These are phyloP conservation scores for Myripristis murdjan DNA, from an alignment of 2,797 vertebrate genomes.

Conservation along the genomic window DNA sequence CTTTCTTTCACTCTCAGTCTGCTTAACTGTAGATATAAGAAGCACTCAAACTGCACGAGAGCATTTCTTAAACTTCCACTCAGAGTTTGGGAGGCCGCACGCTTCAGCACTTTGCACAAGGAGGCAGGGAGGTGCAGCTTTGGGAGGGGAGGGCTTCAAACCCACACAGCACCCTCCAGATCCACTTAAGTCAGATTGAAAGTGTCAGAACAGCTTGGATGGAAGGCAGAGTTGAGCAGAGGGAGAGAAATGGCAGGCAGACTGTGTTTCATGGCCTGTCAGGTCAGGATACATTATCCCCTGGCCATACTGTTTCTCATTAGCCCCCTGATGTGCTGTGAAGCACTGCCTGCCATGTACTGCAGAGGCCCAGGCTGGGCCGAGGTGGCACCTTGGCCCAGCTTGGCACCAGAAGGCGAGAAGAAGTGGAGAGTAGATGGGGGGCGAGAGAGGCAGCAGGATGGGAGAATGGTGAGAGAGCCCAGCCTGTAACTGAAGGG, in stretches of 20 bases:
- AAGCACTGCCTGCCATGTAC: slow-evolving; percentile 42
- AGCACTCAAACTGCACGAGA: slow-evolving; percentile 21
- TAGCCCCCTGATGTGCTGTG: slow-evolving; percentile 78
- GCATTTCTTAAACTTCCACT: slow-evolving; percentile 18
- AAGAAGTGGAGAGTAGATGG: slow-evolving; percentile 43
- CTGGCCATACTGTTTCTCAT: slow-evolving; percentile 77
- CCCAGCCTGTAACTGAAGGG: neutral
- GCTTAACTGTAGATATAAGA: slow-evolving; percentile 6
- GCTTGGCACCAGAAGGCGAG: slow-evolving; percentile 23
- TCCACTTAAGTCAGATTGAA: slow-evolving; percentile 72
- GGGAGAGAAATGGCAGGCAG: slow-evolving; percentile 50
- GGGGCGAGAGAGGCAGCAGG: slow-evolving; percentile 35
- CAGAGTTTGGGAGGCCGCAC: slow-evolving; percentile 21
- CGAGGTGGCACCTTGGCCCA: slow-evolving; percentile 39
- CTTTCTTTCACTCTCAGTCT: slow-evolving; percentile 17
- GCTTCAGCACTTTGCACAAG: slow-evolving; percentile 26
- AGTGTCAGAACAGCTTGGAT: slow-evolving; percentile 71
- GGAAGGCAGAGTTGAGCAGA: slow-evolving; percentile 51
- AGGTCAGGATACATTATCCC: slow-evolving; percentile 71
- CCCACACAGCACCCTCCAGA: slow-evolving; percentile 56
- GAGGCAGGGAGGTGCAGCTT: slow-evolving; percentile 23
- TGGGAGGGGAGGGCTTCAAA: slow-evolving; percentile 28
- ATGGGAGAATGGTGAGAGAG: neutral
- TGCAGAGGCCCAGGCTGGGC: slow-evolving; percentile 24
- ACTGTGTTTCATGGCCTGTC: slow-evolving; percentile 71